phyloP scores from a whole-genome alignment of 2,888 invertebrate genomes.

The Conus canariensis region DNA sequence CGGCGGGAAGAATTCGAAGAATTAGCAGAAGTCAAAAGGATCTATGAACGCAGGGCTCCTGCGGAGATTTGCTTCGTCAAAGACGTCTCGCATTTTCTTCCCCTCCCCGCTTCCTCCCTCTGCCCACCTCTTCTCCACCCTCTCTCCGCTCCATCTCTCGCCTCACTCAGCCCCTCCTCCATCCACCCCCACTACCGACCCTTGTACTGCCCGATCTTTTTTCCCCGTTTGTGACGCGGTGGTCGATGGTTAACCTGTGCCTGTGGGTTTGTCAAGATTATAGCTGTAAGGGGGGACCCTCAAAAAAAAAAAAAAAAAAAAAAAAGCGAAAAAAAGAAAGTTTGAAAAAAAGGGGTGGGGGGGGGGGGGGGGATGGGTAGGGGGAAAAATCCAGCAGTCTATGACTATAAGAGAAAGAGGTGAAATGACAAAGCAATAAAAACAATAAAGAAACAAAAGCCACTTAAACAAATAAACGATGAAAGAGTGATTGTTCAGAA shows the following conservation, averaged over 20 bases:
- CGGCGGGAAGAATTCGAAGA: background rate
- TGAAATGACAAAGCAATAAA: too few relatives aligned
- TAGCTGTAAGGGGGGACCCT: background rate
- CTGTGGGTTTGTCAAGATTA: background rate
- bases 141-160: background rate
- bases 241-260: slow-evolving; percentile 11
- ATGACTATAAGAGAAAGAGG: too few relatives aligned
- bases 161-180: background rate
- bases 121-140: background rate
- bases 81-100: background rate
- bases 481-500: too few relatives aligned
- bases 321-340: too few relatives aligned
- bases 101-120: background rate
- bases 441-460: too few relatives aligned
- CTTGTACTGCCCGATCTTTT: background rate
- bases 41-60: background rate
- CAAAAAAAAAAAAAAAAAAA: too few relatives aligned
- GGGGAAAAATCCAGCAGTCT: too few relatives aligned
- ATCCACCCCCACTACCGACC: background rate
- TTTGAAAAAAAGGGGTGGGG: background rate
- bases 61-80: too few relatives aligned
- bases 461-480: too few relatives aligned
- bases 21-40: background rate
- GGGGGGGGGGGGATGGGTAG: background rate
- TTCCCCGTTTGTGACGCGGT: background rate